These are phyloP conservation scores for Eriocheir sinensis DNA, from an alignment of 1,140 invertebrate species.

Conservation along the genomic window DNA sequence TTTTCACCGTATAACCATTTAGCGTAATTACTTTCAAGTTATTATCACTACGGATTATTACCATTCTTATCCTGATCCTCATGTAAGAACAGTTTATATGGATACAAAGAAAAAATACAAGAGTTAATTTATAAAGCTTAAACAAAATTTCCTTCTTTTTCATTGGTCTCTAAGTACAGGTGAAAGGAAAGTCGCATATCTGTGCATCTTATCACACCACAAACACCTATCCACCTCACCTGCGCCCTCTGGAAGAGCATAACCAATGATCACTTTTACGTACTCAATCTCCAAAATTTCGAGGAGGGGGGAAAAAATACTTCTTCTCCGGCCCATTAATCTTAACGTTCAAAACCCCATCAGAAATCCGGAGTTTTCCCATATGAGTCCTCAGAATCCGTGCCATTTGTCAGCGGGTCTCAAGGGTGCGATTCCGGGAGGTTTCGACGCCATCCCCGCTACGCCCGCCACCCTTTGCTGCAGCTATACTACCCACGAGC, in stretches of 20 bases:
- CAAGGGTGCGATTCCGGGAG: conserved; percentile 37
- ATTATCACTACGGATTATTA: neutral
- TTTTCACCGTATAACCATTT: neutral
- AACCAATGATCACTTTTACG: conserved; percentile 34
- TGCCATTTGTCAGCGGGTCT: conserved; percentile 62
- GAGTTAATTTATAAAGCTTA: too few species aligned
- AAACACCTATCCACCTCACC: neutral
- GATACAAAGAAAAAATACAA: neutral
- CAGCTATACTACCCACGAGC: conserved; percentile 36
- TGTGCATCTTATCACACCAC: neutral
- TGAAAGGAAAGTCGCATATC: neutral
- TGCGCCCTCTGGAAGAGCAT: neutral
- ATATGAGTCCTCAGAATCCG: conserved; percentile 66
- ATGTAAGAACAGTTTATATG: neutral
- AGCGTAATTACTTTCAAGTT: conserved; percentile 5
- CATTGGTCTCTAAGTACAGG: neutral
- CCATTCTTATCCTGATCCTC: neutral
- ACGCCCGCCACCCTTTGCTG: conserved; percentile 46
- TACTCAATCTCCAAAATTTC: conserved; percentile 50
- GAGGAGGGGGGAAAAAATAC: conserved; percentile 28
- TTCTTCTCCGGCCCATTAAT: conserved; percentile 61
- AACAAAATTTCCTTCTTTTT: too few species aligned
- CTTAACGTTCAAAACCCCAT: conserved; percentile 68
- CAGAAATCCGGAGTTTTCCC: conserved; percentile 70
- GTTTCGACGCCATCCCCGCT: conserved; percentile 35